Evolutionary conservation across 2,888 invertebrate genomes (phyloP), one percentile per base, ranked within the genome.

Genomic region (Drosophila multiciliata): DNA sequence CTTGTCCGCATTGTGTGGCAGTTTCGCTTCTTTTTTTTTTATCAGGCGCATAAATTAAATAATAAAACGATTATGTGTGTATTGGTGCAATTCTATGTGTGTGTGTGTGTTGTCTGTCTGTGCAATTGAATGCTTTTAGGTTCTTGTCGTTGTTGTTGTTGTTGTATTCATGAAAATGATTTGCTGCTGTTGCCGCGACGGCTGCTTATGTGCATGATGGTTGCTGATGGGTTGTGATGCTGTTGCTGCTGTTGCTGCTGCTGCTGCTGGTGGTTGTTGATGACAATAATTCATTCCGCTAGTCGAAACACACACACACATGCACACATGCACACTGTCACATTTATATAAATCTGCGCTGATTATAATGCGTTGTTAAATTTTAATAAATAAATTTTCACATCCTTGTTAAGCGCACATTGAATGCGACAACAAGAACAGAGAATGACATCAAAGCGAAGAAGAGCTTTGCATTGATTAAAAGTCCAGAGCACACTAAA

Each of bases 311-410:
- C 12, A n/a, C 38, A 64, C 50, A 71, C 65, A 72, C 71, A 88
- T n/a, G 38, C 45, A 45, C 7, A 38, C 23, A 23, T 23, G 23
- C 23, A 23, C 55, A 35, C 29, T 48, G 40, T 49, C 57, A n/a
- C 68, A 70, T 66, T 67, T 81, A 69, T 81, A 80, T 78, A 80
- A 87, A 86, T 89, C 83, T 78, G 80, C 77, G 83, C 91, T 89
- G 91, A 90, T 90, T 91, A 90, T 90, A 85, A 85, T 91, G 90
- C 91, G 91, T 90, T 91, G 90, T 83, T 90, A 85, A 90, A 91
- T 90, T 85, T 89, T 90, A 87, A 90, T 91, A 90, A 87, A 88
- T 89, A 91, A 90, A 90, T 90, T 89, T 91, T 85, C 87, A 90
- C 89, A 90, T 90, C 89, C 89, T 90, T 91, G 82, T 90, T 90